Evolutionary conservation across 2,888 invertebrate species (phyloP).

Genomic region (Pachymerium ferrugineum): DNA sequence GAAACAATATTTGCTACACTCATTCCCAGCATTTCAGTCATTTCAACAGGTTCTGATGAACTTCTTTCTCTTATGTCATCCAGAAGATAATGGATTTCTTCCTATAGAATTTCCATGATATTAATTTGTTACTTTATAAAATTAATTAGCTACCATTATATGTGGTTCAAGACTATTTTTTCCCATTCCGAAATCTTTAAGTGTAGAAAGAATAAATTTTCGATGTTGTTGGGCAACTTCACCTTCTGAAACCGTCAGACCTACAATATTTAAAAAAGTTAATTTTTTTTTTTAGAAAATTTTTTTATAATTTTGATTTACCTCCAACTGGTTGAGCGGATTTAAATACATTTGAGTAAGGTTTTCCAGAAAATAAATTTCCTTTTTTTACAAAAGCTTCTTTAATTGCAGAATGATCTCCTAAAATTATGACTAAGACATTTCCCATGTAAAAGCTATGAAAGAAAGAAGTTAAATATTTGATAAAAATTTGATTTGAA

Average conservation of each 20-base stretch:
- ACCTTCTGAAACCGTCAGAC: neutral
- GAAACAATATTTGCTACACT: neutral
- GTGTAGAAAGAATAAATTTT: neutral
- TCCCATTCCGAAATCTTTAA: conserved; percentile 29
- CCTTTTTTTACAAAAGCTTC: conserved; percentile 1
- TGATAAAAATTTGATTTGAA: neutral
- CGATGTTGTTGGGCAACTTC: neutral
- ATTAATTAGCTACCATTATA: neutral
- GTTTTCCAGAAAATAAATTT: neutral
- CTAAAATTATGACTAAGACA: neutral
- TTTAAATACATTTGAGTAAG: neutral
- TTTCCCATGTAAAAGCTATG: neutral
- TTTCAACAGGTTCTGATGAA: neutral
- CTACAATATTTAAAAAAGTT: neutral
- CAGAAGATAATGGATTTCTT: neutral
- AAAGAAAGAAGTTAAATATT: neutral
- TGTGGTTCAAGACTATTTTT: conserved; percentile 12
- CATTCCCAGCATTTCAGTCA: neutral
- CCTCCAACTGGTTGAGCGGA: neutral
- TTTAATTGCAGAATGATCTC: neutral
- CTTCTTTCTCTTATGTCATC: neutral
- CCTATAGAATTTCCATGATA: too few relatives aligned
- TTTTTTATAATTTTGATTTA: neutral
- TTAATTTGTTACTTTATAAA: neutral
- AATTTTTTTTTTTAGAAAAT: neutral